These are phyloP conservation scores for Tragelaphus strepsiceros DNA, from an alignment of 2,113 vertebrate species.

Conservation along the genomic window DNA sequence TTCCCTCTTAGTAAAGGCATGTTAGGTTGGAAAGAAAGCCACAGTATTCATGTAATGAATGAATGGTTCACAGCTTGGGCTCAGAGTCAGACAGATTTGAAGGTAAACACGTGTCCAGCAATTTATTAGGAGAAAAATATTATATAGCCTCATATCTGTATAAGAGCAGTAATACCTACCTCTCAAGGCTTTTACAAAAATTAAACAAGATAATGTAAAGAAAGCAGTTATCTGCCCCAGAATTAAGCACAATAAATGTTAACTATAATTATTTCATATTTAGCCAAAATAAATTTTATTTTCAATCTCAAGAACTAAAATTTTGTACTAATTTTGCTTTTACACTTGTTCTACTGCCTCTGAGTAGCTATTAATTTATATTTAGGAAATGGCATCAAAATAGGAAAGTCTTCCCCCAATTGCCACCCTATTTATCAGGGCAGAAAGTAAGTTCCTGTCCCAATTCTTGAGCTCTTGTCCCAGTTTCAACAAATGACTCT, in stretches of 20 bases:
- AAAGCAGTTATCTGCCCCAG: not conserved
- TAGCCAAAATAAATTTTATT: conserved; percentile 17
- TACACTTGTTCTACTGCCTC: not conserved
- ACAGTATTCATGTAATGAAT: not conserved
- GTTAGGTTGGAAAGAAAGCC: conserved; percentile 3
- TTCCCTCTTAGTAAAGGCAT: conserved; percentile 25
- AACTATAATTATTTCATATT: not conserved
- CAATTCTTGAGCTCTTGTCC: conserved; percentile 1
- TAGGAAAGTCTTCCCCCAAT: not conserved
- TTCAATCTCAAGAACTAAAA: conserved; percentile 21
- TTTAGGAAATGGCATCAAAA: not conserved
- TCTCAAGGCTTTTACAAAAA: conserved; percentile 24
- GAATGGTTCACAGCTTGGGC: not conserved
- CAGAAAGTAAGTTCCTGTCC: not conserved
- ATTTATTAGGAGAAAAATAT: not conserved
- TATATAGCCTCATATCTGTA: not conserved
- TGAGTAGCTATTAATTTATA: not conserved
- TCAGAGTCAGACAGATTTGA: not conserved
- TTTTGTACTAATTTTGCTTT: conserved; percentile 5
- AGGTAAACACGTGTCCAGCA: not conserved
- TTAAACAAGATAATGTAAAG: not conserved
- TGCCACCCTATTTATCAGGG: not conserved
- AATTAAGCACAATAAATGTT: conserved; percentile 24
- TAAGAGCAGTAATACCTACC: conserved; percentile 7
- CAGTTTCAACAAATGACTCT: not conserved